phyloP scores from a whole-genome alignment of 2,797 vertebrate species.

The Chanos chanos region DNA sequence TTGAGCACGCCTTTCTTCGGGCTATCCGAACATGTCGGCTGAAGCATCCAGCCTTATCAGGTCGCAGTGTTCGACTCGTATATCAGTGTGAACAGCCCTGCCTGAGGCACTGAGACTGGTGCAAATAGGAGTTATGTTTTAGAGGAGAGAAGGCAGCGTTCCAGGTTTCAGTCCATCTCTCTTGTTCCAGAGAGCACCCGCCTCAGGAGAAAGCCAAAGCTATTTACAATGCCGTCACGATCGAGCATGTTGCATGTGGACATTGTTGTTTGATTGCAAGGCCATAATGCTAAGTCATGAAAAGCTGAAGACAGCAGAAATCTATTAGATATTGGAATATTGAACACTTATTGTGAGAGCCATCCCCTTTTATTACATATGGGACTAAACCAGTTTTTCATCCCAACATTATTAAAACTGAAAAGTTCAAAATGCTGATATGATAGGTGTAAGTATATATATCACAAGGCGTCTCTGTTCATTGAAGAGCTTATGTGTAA shows the following conservation, averaged over 20 bases:
- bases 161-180: conserved; percentile 20
- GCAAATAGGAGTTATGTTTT: conserved; percentile 38
- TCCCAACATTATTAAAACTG: no score
- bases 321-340: not conserved
- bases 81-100: conserved; percentile 37
- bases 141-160: conserved; percentile 18
- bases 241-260: conserved; percentile 19
- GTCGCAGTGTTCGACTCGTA: conserved; percentile 38
- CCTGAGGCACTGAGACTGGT: conserved; percentile 30
- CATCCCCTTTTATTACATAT: no score
- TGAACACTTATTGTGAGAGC: no score
- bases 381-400: no score
- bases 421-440: no score
- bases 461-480: no score
- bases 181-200: conserved; percentile 20
- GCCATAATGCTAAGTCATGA: conserved; percentile 2
- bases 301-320: not conserved
- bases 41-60: conserved; percentile 40
- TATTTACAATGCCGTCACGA: conserved; percentile 36
- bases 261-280: conserved; percentile 22
- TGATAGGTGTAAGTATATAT: no score
- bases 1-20: conserved; percentile 35
- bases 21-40: conserved; percentile 33
- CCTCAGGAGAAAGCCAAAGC: conserved; percentile 5
- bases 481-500: no score